These are phyloP conservation scores for Catocala nupta DNA, from an alignment of 2,888 invertebrate species.

Conservation along the genomic window DNA sequence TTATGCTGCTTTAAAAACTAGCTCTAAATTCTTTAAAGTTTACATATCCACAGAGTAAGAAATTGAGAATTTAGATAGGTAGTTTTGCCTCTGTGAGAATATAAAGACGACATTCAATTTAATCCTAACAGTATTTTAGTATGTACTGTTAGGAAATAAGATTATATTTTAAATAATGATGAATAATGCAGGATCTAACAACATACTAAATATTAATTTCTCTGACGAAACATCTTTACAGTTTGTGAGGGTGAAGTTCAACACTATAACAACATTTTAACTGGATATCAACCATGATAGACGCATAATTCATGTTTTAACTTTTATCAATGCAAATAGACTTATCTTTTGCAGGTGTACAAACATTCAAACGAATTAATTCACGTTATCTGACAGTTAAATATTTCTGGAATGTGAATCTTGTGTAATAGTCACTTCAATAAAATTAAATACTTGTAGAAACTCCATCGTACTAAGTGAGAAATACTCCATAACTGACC, in stretches of 20 bases:
- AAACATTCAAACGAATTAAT: conserved; percentile 21
- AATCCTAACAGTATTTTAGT: too few relatives aligned
- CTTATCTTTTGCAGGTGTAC: conserved; percentile 52
- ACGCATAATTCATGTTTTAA: conserved; percentile 39
- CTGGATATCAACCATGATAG: conserved; percentile 18
- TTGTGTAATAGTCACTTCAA: background rate
- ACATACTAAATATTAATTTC: too few relatives aligned
- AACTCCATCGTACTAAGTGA: too few relatives aligned
- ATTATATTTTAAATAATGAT: too few relatives aligned
- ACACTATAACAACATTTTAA: background rate
- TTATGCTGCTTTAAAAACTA: too few relatives aligned
- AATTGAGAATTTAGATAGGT: too few relatives aligned
- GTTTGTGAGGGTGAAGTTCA: background rate
- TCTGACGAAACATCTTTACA: background rate
- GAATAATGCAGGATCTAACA: too few relatives aligned
- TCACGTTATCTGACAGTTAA: conserved; percentile 3
- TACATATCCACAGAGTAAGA: too few relatives aligned
- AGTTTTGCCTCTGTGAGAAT: too few relatives aligned
- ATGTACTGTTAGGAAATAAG: too few relatives aligned
- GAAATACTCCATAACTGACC: background rate
- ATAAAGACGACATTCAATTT: too few relatives aligned
- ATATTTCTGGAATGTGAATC: conserved; percentile 14
- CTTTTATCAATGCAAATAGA: conserved; percentile 54
- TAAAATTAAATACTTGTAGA: background rate
- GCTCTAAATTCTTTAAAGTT: too few relatives aligned